These are phyloP conservation scores for Aricia agestis DNA, from an alignment of 1,140 invertebrate genomes.

Conservation along the genomic window DNA sequence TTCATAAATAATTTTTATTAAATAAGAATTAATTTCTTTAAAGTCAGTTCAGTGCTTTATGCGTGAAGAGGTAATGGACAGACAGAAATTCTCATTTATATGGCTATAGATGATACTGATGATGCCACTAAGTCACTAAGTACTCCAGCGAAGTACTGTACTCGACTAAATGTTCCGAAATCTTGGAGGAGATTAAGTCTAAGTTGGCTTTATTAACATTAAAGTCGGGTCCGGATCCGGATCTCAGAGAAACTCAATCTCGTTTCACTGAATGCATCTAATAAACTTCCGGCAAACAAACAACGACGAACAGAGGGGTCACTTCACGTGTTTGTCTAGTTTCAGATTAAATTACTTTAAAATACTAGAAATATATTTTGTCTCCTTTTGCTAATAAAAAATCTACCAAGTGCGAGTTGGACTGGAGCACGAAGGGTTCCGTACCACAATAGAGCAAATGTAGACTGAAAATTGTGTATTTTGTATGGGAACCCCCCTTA, in stretches of 20 bases:
- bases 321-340: not conserved
- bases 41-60: no score
- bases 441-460: no score
- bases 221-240: not conserved
- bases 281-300: constrained; percentile 1
- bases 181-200: not conserved
- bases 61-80: no score
- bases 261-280: not conserved
- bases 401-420: no score
- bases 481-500: no score
- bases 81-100: no score
- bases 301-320: not conserved
- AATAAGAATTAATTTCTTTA: no score
- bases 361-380: no score
- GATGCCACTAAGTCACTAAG: not conserved
- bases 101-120: not conserved
- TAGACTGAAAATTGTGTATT: no score
- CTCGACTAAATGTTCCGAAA: not conserved
- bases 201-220: constrained; percentile 3
- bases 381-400: no score
- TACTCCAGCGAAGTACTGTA: not conserved
- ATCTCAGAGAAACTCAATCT: not conserved
- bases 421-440: no score
- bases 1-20: no score
- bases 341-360: not conserved